phyloP scores from a whole-genome alignment of 92 coral and sea anemone species.

The Parazoanthus atlanticus region DNA sequence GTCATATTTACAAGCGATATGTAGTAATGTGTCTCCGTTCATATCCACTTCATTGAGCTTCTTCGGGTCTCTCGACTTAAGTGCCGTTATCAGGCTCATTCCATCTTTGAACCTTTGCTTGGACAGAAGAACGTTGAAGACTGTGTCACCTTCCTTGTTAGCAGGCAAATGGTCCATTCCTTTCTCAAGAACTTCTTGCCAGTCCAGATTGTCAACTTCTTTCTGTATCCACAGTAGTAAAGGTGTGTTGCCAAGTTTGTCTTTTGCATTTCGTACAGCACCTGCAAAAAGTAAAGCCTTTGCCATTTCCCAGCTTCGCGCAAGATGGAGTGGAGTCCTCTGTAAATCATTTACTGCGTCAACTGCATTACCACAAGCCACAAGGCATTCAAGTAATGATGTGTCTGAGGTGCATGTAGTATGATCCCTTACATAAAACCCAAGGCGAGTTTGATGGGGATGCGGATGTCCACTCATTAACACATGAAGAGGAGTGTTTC shows the following conservation, averaged over 20 bases:
- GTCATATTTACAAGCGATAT: neutral
- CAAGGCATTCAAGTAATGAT: neutral
- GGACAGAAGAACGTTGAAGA: neutral
- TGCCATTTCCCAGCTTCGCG: neutral
- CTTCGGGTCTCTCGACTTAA: neutral
- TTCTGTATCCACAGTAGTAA: neutral
- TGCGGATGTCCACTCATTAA: neutral
- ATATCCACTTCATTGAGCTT: neutral
- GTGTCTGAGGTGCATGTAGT: neutral
- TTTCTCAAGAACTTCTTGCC: neutral
- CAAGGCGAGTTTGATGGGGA: no score
- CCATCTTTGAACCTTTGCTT: neutral
- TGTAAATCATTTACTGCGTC: slow-evolving; percentile 18
- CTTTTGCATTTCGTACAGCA: neutral
- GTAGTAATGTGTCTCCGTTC: neutral
- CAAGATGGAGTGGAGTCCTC: slow-evolving; percentile 2
- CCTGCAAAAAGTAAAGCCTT: neutral
- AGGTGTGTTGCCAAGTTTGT: slow-evolving; percentile 9
- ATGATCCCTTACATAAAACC: neutral
- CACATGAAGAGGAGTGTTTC: slow-evolving; percentile 1
- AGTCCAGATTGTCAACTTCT: neutral
- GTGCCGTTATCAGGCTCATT: neutral
- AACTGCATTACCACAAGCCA: neutral
- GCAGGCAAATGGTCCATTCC: neutral
- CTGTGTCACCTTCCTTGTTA: neutral